phyloP scores from a whole-genome alignment of 2,888 invertebrate genomes.

The Pyrochroa serraticornis region DNA sequence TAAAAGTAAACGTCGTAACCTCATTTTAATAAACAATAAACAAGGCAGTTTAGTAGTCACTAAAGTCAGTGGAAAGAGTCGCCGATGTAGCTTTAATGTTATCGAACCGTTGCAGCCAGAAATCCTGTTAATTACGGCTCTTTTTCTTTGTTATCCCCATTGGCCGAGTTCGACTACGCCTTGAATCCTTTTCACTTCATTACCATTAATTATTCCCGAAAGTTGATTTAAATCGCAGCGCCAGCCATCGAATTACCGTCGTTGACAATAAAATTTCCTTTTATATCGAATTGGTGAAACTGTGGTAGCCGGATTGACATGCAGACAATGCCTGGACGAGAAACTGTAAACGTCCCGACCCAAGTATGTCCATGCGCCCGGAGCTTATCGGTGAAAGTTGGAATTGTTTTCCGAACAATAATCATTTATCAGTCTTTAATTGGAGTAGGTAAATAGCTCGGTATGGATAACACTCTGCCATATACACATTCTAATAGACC shows the following conservation, averaged over 20 bases:
- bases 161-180: conserved; percentile 16
- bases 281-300: conserved; percentile 6
- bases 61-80: conserved; percentile 45
- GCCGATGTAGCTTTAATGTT: conserved; percentile 39
- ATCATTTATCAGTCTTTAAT: conserved; percentile 59
- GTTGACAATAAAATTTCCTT: conserved; percentile 16
- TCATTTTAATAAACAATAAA: conserved; percentile 56
- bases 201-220: conserved; percentile 23
- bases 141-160: conserved; percentile 29
- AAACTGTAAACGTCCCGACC: conserved; percentile 19
- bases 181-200: conserved; percentile 27
- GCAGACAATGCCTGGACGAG: conserved; percentile 24
- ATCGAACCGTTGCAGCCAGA: conserved; percentile 36
- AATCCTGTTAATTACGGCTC: conserved; percentile 30
- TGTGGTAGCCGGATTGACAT: conserved; percentile 7
- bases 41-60: conserved; percentile 50
- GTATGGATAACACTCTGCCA: conserved; percentile 52
- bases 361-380: conserved; percentile 23
- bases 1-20: conserved; percentile 44
- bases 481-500: conserved; percentile 55
- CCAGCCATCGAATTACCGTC: neutral
- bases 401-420: conserved; percentile 57
- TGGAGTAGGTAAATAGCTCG: conserved; percentile 58
- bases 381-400: conserved; percentile 52
- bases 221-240: conserved; percentile 3